phyloP scores from a whole-genome alignment of 1,140 invertebrate species.

The Drosophila triauraria region DNA sequence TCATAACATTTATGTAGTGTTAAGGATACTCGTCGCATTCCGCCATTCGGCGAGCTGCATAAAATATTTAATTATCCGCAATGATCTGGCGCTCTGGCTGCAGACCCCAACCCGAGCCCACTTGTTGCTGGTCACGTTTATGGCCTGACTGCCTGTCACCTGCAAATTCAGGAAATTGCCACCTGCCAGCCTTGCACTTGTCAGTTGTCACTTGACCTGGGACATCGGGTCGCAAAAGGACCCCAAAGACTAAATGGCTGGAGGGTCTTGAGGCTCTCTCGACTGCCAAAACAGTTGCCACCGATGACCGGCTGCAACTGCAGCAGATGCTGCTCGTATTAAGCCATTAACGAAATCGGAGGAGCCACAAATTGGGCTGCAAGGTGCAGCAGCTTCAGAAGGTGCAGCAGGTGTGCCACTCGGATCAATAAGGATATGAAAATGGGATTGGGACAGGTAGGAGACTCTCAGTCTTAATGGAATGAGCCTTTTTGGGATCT shows the following conservation, averaged over 20 bases:
- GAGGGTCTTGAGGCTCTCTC: background rate
- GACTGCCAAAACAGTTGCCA: constrained; percentile 23
- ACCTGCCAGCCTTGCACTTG: constrained; percentile 37
- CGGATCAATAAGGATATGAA: background rate
- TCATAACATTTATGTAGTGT: constrained; percentile 75
- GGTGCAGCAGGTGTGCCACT: background rate
- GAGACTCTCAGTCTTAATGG: too few relatives aligned
- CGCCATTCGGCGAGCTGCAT: constrained; percentile 34
- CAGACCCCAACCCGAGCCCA: constrained; percentile 2
- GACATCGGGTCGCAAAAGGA: background rate
- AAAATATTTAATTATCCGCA: constrained; percentile 63
- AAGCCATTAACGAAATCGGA: constrained; percentile 30
- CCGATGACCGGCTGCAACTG: constrained; percentile 3
- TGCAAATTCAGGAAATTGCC: constrained; percentile 26
- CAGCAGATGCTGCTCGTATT: constrained; percentile 29
- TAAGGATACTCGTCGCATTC: constrained; percentile 53
- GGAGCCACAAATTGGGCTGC: constrained; percentile 31
- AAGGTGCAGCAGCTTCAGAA: background rate
- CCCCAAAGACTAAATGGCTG: background rate
- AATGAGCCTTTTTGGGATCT: background rate
- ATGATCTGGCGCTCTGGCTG: constrained; percentile 33
- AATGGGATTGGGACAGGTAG: background rate
- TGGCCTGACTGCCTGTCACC: constrained; percentile 14
- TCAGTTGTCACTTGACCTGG: constrained; percentile 28
- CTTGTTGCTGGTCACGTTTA: constrained; percentile 37